Evolutionary conservation across 2,113 vertebrate species (phyloP).

Genomic region (Capreolus pygargus): DNA sequence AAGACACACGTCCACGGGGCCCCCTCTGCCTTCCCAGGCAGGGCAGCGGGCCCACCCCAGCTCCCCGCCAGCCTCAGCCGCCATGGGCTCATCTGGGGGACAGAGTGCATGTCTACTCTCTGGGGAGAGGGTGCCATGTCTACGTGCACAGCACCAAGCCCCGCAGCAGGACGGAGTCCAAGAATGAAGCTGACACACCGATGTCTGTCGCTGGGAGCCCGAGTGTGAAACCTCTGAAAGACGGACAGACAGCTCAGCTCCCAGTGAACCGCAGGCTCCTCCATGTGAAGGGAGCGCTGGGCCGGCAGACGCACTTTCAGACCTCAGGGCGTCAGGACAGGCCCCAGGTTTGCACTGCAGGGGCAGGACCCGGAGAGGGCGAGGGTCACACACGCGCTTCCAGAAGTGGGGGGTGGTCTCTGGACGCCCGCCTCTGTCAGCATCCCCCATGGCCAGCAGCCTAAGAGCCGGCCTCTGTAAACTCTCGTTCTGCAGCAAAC

Average conservation of each 20-base stretch:
- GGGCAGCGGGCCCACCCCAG: neutral
- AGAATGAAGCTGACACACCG: accelerated
- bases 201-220: accelerated
- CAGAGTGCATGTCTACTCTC: accelerated
- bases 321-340: neutral
- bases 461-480: neutral
- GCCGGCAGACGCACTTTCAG: neutral
- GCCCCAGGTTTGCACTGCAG: neutral
- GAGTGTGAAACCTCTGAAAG: neutral
- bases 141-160: accelerated
- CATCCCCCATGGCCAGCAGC: accelerated
- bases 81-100: neutral
- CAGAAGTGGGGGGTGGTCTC: no score
- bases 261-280: neutral
- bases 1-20: accelerated
- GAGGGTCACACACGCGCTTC: no score
- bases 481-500: accelerated
- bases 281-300: neutral
- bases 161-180: no score
- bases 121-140: neutral
- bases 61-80: neutral
- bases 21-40: neutral
- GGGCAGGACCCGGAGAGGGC: no score
- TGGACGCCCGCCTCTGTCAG: neutral
- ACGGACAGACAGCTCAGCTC: neutral